Conservation (phyloP, 2,113 vertebrate genomes). For the Erythrocercus mccallii region DNA sequence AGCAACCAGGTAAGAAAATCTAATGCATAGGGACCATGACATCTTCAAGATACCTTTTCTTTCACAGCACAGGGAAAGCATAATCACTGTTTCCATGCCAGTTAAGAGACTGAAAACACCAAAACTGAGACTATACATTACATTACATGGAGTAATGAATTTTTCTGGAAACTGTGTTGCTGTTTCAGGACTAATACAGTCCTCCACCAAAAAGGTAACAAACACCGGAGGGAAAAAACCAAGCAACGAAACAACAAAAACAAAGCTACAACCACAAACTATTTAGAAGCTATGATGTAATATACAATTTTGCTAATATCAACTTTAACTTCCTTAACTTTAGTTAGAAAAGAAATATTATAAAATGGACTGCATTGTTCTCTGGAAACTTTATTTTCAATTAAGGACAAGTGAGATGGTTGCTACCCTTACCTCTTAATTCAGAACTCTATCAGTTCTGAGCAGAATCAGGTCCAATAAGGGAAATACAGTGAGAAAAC, state of each 20-base stretch:
- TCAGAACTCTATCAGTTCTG: not conserved
- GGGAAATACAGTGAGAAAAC: not conserved
- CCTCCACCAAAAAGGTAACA: not conserved
- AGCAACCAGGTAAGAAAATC: not conserved
- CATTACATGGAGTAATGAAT: not conserved
- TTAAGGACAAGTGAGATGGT: not conserved
- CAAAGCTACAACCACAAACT: not conserved
- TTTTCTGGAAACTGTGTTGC: not conserved
- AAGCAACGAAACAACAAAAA: not conserved
- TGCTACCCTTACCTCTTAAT: not conserved
- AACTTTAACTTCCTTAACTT: not conserved
- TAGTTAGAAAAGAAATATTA: not conserved
- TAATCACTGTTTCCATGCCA: not conserved
- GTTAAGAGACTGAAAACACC: not conserved
- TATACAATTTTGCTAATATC: not conserved
- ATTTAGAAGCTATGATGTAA: not conserved
- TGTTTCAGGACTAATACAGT: not conserved
- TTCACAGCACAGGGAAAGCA: not conserved
- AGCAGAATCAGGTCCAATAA: not conserved
- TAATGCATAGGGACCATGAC: not conserved
- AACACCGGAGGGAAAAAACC: accelerated
- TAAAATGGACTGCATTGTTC: not conserved
- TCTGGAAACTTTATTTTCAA: not conserved
- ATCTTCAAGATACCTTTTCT: not conserved
- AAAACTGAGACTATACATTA: not conserved